Base-by-base conservation (phyloP, 2,113 vertebrate species). In the Oostethus manadensis region DNA sequence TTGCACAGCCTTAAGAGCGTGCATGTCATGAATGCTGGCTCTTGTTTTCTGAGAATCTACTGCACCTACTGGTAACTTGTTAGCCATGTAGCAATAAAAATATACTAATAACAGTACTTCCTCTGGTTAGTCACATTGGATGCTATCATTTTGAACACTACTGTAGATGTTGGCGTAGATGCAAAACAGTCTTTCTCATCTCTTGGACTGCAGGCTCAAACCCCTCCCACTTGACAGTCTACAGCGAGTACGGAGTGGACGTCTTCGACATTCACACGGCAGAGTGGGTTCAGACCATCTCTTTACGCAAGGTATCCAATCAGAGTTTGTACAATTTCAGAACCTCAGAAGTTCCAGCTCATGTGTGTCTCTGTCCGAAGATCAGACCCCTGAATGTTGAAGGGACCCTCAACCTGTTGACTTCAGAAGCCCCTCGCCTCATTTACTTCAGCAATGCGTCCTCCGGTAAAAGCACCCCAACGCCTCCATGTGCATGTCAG, bases 261-360 rank as follows among this genome's bases (percentile, higher is more conserved):
- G 93, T 99, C 7, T 99, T 97, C 18, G 93, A 98, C 35, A 90
- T 94, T 63, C 87, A 88, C 82, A 92, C 92, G 51, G 90, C 91
- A 76, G 94, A 98, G 58, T 99, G 97, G 97, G 92, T 98, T 20
- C 97, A 99, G 88, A 98, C 96, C 57, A 92, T 98, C 75, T 94
- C 94, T 55, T 86, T 98, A 64, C 71, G 94, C 72, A 93, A 90
- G 91, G 97, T 96, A 78, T 78, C 60, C 43, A 43, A 56, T 64
- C 21, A 56, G 5, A 51, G 26, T 29, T 1, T 1, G 15, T 42
- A 42, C 18, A 45, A 40, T 13, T 3, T 2, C 51, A 18, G 10
- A 29, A 13, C 0, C 15, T 10, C 29, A 33, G 29, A 33, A 5
- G n/a, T 23, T 1, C 13, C 5, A 7, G 3, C 45, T 35, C 1